Conservation (phyloP, 2,888 invertebrate genomes). For the Campoletis raptor region DNA sequence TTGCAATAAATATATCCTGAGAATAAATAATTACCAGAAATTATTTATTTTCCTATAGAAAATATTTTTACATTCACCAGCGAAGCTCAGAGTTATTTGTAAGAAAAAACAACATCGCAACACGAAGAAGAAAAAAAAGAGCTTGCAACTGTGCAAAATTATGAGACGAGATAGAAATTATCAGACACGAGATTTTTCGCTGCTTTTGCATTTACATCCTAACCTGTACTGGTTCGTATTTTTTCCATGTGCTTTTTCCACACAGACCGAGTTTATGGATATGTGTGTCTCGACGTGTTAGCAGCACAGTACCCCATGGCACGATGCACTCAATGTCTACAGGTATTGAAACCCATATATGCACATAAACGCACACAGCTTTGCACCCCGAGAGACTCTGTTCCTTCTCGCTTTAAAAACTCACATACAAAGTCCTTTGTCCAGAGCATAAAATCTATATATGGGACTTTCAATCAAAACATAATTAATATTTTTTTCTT, state of each 20-base stretch:
- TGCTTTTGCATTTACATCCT: conserved; percentile 52
- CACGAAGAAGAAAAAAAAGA: neutral
- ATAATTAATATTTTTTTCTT: neutral
- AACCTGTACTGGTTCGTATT: conserved; percentile 19
- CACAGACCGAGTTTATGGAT: conserved; percentile 25
- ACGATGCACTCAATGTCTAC: neutral
- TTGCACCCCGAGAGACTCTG: conserved; percentile 44
- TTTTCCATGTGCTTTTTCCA: conserved; percentile 2
- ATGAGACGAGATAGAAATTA: conserved; percentile 47
- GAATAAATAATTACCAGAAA: neutral
- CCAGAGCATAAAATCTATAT: conserved; percentile 40
- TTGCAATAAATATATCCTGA: neutral
- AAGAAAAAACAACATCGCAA: neutral
- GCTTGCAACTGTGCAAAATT: conserved; percentile 28
- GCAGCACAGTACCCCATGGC: conserved; percentile 48
- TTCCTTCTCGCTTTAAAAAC: conserved; percentile 67
- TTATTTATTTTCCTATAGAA: neutral
- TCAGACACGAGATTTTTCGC: conserved; percentile 21
- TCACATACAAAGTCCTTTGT: conserved; percentile 68
- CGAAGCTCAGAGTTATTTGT: neutral
- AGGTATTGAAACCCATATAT: neutral
- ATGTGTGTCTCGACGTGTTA: conserved; percentile 34
- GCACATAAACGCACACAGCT: neutral
- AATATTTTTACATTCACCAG: neutral
- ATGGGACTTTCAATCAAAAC: neutral